phyloP scores from a whole-genome alignment of 1,140 invertebrate genomes.

The Habropoda laboriosa region DNA sequence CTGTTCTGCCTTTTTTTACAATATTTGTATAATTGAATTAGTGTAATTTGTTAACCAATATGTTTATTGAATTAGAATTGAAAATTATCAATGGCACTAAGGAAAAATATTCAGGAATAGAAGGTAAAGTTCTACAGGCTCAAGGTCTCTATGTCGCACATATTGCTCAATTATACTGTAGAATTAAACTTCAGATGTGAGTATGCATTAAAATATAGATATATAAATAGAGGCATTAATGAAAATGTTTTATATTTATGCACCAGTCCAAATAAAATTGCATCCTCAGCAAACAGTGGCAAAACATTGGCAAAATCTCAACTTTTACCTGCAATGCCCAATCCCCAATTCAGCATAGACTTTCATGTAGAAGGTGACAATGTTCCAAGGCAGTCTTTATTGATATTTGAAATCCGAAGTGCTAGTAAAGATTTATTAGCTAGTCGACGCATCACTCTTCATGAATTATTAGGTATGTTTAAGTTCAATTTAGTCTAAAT shows the following conservation, averaged over 20 bases:
- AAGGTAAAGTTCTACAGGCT: conserved; percentile 79
- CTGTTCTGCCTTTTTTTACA: too few relatives aligned
- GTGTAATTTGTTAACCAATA: background rate
- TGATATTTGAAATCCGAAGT: conserved; percentile 79
- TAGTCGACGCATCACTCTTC: conserved; percentile 75
- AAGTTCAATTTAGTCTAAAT: background rate
- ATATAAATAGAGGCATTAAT: background rate
- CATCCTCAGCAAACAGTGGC: conserved; percentile 66
- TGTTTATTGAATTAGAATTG: conserved; percentile 62
- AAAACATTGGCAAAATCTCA: conserved; percentile 79
- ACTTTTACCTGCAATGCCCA: conserved; percentile 76
- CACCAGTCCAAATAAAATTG: conserved; percentile 74
- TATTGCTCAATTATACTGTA: conserved; percentile 77
- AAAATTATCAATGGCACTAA: conserved; percentile 71
- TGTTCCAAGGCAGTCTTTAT: conserved; percentile 73
- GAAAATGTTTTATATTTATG: conserved; percentile 43
- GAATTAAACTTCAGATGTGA: conserved; percentile 77
- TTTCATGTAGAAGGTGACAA: conserved; percentile 76
- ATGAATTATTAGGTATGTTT: conserved; percentile 77
- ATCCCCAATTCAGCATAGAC: conserved; percentile 77
- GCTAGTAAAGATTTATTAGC: conserved; percentile 79
- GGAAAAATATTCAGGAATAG: conserved; percentile 77
- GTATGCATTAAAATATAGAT: background rate
- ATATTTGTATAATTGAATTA: background rate
- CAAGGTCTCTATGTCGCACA: conserved; percentile 78